Percentiles rank a stretch among this genome's conserved stretches.
Conservation (phyloP, 2,888 invertebrate species). For the Orgyia antiqua region DNA sequence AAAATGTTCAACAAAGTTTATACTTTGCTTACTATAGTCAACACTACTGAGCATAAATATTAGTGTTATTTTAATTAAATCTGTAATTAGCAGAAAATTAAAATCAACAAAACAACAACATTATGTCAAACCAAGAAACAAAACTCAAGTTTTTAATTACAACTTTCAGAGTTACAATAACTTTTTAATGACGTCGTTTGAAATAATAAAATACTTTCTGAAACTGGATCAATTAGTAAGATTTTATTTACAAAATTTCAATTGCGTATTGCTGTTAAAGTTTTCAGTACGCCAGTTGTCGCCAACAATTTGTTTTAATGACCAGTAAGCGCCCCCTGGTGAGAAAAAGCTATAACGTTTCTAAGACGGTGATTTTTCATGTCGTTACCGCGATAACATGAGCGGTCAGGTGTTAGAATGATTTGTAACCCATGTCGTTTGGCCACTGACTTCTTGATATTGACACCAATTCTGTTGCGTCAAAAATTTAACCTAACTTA, state of each 20-base stretch:
- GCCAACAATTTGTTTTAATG: constrained; percentile 67
- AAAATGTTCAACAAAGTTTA: too few relatives aligned
- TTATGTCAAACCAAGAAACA: constrained; percentile 6
- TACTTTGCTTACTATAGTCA: too few relatives aligned
- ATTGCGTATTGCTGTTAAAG: constrained; percentile 22
- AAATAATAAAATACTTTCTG: constrained; percentile 26
- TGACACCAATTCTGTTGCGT: too few relatives aligned
- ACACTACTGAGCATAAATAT: too few relatives aligned
- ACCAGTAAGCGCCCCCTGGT: constrained; percentile 44
- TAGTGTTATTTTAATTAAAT: too few relatives aligned
- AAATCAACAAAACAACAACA: constrained; percentile 9
- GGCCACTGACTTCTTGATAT: constrained; percentile 36
- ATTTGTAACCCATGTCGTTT: constrained; percentile 51
- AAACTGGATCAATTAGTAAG: constrained; percentile 35
- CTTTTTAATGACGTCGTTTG: constrained; percentile 20
- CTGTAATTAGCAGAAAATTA: too few relatives aligned
- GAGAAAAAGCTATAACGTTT: constrained; percentile 55
- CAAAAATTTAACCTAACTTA: too few relatives aligned
- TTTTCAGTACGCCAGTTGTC: constrained; percentile 45
- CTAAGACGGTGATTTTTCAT: constrained; percentile 71
- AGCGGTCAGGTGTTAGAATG: constrained; percentile 71
- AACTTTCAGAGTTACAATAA: constrained; percentile 19
- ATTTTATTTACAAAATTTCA: constrained; percentile 25
- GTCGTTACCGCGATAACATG: constrained; percentile 59
- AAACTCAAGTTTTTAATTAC: constrained; percentile 20